Percentiles rank a stretch among this genome's conserved stretches.
Conservation (phyloP, 2,113 vertebrate species). For the Peromyscus polionotus region DNA sequence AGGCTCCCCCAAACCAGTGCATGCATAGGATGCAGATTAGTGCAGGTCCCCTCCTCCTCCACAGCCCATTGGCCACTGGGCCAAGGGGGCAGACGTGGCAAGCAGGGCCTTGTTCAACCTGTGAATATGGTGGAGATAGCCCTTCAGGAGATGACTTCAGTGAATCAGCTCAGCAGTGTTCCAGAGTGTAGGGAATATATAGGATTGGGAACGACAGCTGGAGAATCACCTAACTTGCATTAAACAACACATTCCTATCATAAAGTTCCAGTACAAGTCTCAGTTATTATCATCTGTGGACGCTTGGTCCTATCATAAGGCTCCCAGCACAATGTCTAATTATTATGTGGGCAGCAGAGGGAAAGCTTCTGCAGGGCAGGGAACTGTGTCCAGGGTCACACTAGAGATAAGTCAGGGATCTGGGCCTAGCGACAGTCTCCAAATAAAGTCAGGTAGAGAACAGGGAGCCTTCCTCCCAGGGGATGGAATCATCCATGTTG, state of each 20-base stretch:
- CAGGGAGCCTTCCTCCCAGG: not conserved
- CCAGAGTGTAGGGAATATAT: not conserved
- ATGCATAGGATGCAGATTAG: not conserved
- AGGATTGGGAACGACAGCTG: not conserved
- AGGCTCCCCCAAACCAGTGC: too few relatives aligned
- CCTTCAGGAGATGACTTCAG: not conserved
- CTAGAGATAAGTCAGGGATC: not conserved
- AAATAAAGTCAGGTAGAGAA: not conserved
- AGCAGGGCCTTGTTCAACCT: not conserved
- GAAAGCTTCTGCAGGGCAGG: not conserved
- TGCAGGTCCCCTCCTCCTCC: not conserved
- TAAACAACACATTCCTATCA: not conserved
- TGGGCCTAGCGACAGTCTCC: not conserved
- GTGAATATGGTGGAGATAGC: not conserved
- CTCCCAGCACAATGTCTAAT: not conserved
- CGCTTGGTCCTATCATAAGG: too few relatives aligned
- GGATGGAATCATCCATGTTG: not conserved
- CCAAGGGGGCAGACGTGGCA: not conserved
- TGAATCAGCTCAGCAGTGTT: not conserved
- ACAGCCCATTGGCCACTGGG: not conserved
- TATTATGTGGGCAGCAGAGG: not conserved
- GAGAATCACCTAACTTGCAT: not conserved
- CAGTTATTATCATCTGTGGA: not conserved
- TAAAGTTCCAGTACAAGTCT: not conserved
- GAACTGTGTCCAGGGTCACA: not conserved